These are phyloP conservation scores for Ptychobarbus kaznakovi DNA, from an alignment of 2,797 vertebrate species.

Conservation along the genomic window DNA sequence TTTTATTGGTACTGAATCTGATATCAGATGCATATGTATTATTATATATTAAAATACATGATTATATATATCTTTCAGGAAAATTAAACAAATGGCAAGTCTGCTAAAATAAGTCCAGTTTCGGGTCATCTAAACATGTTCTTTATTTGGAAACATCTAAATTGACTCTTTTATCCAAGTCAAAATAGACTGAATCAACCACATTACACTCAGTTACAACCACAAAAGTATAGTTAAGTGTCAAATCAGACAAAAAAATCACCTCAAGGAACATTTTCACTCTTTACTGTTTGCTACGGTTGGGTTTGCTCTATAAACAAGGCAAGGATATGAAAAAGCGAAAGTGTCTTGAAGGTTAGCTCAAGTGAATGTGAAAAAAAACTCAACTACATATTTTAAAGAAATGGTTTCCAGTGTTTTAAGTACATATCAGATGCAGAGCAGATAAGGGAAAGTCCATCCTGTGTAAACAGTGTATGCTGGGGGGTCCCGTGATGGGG, in stretches of 20 bases:
- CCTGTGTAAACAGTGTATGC: constrained; percentile 44
- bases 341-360: background rate
- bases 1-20: background rate
- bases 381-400: background rate
- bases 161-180: background rate
- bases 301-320: background rate
- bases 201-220: background rate
- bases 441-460: constrained; percentile 32
- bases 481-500: constrained; percentile 33
- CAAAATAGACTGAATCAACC: background rate
- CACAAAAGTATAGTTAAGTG: background rate
- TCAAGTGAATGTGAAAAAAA: background rate
- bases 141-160: background rate
- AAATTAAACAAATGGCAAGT: background rate
- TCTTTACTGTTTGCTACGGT: no score
- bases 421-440: constrained; percentile 20
- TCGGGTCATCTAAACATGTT: background rate
- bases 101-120: background rate
- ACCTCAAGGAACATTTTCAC: background rate
- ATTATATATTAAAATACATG: background rate
- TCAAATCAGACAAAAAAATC: background rate
- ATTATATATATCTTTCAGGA: background rate
- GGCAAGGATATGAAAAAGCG: background rate
- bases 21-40: background rate
- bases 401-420: constrained; percentile 4